These are phyloP conservation scores for Pelobates fuscus DNA, from an alignment of 2,113 vertebrate genomes.

Conservation along the genomic window DNA sequence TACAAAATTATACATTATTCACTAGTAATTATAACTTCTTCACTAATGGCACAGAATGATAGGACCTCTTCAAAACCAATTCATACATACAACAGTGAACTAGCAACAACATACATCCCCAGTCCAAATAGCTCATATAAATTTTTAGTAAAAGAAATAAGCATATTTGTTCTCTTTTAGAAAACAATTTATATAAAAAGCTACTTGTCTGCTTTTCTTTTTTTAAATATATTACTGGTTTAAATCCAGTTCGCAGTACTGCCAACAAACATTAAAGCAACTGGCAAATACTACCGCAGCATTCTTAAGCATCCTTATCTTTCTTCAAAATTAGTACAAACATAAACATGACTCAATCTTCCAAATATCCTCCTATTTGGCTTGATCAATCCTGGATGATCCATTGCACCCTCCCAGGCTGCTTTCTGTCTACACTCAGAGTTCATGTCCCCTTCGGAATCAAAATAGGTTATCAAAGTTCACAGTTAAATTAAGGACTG, in stretches of 20 bases:
- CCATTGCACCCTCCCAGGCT: neutral
- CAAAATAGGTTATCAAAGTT: neutral
- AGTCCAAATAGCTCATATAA: too few relatives aligned
- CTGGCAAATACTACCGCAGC: slow-evolving; percentile 11
- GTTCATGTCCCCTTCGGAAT: slow-evolving; percentile 3
- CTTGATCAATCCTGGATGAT: neutral
- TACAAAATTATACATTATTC: too few relatives aligned
- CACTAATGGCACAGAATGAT: too few relatives aligned
- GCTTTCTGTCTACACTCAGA: neutral
- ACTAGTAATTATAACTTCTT: too few relatives aligned
- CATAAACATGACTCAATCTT: slow-evolving; percentile 31
- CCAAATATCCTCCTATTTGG: slow-evolving; percentile 13
- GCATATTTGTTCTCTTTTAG: too few relatives aligned
- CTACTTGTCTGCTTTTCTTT: too few relatives aligned
- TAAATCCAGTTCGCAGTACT: slow-evolving; percentile 9
- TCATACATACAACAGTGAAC: too few relatives aligned
- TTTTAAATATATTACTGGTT: slow-evolving; percentile 16
- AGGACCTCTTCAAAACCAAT: too few relatives aligned
- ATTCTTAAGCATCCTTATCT: slow-evolving; percentile 38
- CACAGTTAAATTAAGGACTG: neutral
- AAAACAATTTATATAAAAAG: too few relatives aligned
- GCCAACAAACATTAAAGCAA: slow-evolving; percentile 39
- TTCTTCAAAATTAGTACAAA: slow-evolving; percentile 27
- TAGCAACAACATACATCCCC: too few relatives aligned
- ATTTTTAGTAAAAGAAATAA: too few relatives aligned